These are phyloP conservation scores for Macaca mulatta DNA, from an alignment of 2,113 vertebrate species.

Conservation along the genomic window DNA sequence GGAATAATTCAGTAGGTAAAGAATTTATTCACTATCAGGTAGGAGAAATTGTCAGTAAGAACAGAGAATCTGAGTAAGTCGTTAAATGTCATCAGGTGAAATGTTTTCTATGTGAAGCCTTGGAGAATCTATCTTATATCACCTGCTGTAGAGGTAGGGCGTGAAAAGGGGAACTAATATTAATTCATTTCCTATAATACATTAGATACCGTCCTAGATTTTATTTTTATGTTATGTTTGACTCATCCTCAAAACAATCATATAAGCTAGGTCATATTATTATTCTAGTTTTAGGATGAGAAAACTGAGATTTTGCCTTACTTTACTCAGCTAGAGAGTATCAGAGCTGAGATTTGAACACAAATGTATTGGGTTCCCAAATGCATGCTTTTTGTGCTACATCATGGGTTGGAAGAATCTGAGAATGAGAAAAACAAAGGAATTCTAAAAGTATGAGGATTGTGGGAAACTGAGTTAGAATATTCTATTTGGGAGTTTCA, in stretches of 20 bases:
- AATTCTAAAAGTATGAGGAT: not conserved
- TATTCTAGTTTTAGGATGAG: not conserved
- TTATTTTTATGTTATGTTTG: slow-evolving; percentile 42
- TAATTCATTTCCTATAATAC: slow-evolving; percentile 11
- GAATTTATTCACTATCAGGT: slow-evolving; percentile 9
- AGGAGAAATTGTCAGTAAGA: slow-evolving; percentile 1
- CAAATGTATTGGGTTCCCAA: not conserved
- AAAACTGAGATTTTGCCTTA: slow-evolving; percentile 21
- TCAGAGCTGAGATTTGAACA: not conserved
- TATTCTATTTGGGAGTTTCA: not conserved
- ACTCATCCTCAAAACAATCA: slow-evolving; percentile 29
- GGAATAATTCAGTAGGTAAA: not conserved
- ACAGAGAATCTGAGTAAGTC: slow-evolving; percentile 37
- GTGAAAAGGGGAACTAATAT: not conserved
- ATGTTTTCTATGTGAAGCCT: not conserved
- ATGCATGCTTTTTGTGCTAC: not conserved
- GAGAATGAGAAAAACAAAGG: not conserved
- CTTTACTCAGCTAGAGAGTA: not conserved
- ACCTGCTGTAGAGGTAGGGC: not conserved
- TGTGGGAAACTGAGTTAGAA: not conserved
- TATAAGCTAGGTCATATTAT: not conserved
- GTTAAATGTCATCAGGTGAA: slow-evolving; percentile 45
- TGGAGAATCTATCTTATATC: slow-evolving; percentile 27
- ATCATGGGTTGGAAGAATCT: not conserved
- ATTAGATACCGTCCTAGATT: not conserved